Evolutionary conservation across 2,888 invertebrate species (phyloP), one percentile per base, ranked within the genome.

Genomic region (Neria commutata): DNA sequence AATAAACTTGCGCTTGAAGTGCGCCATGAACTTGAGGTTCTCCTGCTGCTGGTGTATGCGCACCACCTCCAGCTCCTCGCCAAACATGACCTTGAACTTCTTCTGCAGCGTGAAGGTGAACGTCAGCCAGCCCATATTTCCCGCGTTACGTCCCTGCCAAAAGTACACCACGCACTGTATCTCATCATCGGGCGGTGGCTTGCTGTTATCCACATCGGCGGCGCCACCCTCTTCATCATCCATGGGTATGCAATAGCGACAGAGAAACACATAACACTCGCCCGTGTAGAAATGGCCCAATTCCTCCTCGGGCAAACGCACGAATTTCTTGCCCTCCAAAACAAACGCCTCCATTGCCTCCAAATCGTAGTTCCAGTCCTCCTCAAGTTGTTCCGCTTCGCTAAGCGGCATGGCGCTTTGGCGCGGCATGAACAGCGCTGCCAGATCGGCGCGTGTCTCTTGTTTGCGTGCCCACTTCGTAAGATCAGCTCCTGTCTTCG

Each of bases 71-170:
- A 95, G 82, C 75, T 94, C 94, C 75, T 94, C 93, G 14, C 91
- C 90, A 73, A 95, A 95, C 69, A 94, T 84, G 0, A 89, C 85
- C 78, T 94, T 93, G 79, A 96, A 95, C 80, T 93, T 95, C 81
- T 94, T 95, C 80, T 93, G 92, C 68, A 94, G 84, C 67, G 95
- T 96, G 83, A 99, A 99, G 0, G 98, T 98, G 83, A 99, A 99
- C 1, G 96, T 98, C 0, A 99, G 86, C 98, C 98, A 99, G 59
- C 98, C 99, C 98, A 99, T 99, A 83, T 99, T 98, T 62, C 92
- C 91, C 2, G 98, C 98, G 76, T 95, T 92, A 53, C 93, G 85
- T 0, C 98, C 98, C 83, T 99, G 99, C 99, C 99, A 99, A 85
- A 99, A 99, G 83, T 99, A 99, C n/a, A 98, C 98, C 49, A 97